Conservation (phyloP, 2,113 vertebrate species). For the Phylloscopus trochilus region DNA sequence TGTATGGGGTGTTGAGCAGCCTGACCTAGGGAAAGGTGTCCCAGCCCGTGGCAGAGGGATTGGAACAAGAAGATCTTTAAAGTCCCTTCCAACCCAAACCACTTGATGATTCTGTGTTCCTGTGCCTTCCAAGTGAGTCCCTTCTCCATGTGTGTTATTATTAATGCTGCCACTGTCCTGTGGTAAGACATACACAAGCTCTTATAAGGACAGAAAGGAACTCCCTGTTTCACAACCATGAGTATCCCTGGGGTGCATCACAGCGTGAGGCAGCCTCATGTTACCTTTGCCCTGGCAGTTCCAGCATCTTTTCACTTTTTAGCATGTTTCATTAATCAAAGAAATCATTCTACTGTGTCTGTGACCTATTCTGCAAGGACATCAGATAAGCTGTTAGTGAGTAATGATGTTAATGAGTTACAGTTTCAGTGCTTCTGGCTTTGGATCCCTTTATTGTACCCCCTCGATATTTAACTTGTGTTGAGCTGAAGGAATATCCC, state of each 20-base stretch:
- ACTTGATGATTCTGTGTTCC: not conserved
- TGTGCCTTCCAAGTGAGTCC: not conserved
- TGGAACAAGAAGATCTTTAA: not conserved
- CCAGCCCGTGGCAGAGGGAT: not conserved
- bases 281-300: not conserved
- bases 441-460: not conserved
- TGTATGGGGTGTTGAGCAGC: not conserved
- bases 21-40: not conserved
- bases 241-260: not conserved
- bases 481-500: not conserved
- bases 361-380: not conserved
- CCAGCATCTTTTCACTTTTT: not conserved
- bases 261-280: fast-evolving
- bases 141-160: not conserved
- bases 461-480: not conserved
- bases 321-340: not conserved
- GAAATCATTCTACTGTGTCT: not conserved
- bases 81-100: not conserved
- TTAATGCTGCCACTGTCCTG: not conserved
- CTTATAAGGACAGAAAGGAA: not conserved
- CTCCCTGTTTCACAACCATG: not conserved
- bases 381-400: not conserved
- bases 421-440: not conserved
- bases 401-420: not conserved
- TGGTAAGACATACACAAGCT: not conserved